Conservation (phyloP, 2,113 vertebrate species). For the Apteryx mantelli region DNA sequence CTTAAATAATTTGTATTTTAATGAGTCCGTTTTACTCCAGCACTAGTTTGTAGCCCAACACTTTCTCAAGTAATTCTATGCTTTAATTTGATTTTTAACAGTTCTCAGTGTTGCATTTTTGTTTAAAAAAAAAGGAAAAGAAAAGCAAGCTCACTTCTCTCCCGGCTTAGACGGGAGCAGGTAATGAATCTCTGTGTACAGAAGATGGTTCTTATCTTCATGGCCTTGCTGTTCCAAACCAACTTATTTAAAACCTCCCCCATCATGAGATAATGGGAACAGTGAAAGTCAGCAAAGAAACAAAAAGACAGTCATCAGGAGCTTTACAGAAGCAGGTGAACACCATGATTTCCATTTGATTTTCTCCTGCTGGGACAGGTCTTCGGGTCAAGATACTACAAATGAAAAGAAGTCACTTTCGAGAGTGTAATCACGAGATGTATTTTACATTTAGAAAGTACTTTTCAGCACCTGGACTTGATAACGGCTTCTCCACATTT, state of each 20-base stretch:
- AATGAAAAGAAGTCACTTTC: background rate
- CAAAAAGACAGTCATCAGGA: slow-evolving; percentile 1
- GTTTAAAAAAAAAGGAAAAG: background rate
- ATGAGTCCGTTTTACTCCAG: slow-evolving; percentile 61
- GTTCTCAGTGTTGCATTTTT: background rate
- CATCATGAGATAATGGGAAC: background rate
- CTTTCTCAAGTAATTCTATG: background rate
- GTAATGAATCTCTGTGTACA: background rate
- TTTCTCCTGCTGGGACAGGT: background rate
- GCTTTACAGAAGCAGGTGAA: background rate
- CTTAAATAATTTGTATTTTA: slow-evolving; percentile 54
- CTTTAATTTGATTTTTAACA: slow-evolving; percentile 7
- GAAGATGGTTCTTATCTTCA: background rate
- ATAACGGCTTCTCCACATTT: background rate
- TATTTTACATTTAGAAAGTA: background rate
- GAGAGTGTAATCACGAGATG: background rate
- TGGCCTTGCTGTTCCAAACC: background rate
- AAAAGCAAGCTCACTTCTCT: background rate
- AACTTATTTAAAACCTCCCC: background rate
- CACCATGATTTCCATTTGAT: background rate
- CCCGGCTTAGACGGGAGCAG: background rate
- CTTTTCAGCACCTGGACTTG: background rate
- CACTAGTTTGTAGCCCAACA: slow-evolving; percentile 74
- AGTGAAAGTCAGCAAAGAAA: background rate
- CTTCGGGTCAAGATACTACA: background rate